phyloP scores from a whole-genome alignment of 2,888 invertebrate genomes.

The Adelphocoris suturalis region DNA sequence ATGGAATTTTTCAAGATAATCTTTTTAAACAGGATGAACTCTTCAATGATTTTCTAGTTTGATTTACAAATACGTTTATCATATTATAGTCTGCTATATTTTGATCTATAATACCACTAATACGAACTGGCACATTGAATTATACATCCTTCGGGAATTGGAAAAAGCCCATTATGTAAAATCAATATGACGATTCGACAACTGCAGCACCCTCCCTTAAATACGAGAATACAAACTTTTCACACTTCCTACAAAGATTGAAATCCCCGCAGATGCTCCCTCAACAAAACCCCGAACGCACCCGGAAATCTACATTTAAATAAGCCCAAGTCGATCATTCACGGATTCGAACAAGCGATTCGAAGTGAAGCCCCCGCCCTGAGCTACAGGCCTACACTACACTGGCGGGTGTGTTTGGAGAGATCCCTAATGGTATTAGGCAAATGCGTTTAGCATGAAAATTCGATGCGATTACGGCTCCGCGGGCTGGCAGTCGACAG shows the following conservation, averaged over 20 bases:
- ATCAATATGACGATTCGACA: too few species aligned
- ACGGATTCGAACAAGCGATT: conserved; percentile 15
- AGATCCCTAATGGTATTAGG: conserved; percentile 44
- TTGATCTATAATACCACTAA: too few species aligned
- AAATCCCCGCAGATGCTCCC: conserved; percentile 5
- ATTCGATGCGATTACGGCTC: conserved; percentile 57
- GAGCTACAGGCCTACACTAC: neutral
- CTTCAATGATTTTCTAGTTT: too few species aligned
- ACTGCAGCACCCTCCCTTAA: too few species aligned
- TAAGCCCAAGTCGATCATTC: conserved; percentile 13
- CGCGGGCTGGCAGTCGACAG: neutral
- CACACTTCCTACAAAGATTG: neutral
- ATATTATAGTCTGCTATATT: too few species aligned
- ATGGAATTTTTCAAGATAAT: too few species aligned
- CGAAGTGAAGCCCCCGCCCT: neutral
- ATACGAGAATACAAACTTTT: too few species aligned
- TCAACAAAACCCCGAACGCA: neutral
- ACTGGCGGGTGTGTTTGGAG: conserved; percentile 10
- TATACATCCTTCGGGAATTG: too few species aligned
- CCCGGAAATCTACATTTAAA: conserved; percentile 27
- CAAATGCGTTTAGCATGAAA: conserved; percentile 60
- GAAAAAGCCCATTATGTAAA: too few species aligned
- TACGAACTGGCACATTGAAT: too few species aligned
- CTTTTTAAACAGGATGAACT: too few species aligned
- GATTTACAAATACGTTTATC: too few species aligned